Conservation (phyloP, 2,113 vertebrate genomes). For the Rhineura floridana region DNA sequence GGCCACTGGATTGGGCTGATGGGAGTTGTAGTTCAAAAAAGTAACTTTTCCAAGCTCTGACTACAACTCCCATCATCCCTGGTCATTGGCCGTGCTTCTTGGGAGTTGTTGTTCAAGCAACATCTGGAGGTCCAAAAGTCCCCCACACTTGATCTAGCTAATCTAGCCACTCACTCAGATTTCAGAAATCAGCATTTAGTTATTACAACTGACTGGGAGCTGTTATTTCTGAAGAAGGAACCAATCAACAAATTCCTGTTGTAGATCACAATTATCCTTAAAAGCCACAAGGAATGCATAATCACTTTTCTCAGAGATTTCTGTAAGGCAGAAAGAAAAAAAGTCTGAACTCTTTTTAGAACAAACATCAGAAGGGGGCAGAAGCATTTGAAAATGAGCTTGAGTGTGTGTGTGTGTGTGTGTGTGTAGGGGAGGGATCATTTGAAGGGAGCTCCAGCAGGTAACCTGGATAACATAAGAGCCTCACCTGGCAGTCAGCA, state of each 20-base stretch:
- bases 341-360: background rate
- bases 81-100: too few relatives aligned
- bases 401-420: background rate
- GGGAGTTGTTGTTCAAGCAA: too few relatives aligned
- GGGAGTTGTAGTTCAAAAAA: too few relatives aligned
- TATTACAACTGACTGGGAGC: background rate
- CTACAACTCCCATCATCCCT: too few relatives aligned
- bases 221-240: background rate
- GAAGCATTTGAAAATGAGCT: background rate
- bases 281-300: slow-evolving; percentile 13
- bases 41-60: too few relatives aligned
- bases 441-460: slow-evolving; percentile 51
- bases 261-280: slow-evolving; percentile 43
- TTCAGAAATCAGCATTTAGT: background rate
- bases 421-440: background rate
- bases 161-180: background rate
- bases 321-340: slow-evolving; percentile 13
- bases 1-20: too few relatives aligned
- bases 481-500: slow-evolving; percentile 59
- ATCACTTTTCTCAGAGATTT: background rate
- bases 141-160: too few relatives aligned
- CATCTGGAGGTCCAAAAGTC: too few relatives aligned
- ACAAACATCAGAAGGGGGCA: background rate
- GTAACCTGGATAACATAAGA: slow-evolving; percentile 52
- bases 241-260: slow-evolving; percentile 21